Conservation (phyloP, 2,888 invertebrate genomes). For the Drosophila setosimentum region DNA sequence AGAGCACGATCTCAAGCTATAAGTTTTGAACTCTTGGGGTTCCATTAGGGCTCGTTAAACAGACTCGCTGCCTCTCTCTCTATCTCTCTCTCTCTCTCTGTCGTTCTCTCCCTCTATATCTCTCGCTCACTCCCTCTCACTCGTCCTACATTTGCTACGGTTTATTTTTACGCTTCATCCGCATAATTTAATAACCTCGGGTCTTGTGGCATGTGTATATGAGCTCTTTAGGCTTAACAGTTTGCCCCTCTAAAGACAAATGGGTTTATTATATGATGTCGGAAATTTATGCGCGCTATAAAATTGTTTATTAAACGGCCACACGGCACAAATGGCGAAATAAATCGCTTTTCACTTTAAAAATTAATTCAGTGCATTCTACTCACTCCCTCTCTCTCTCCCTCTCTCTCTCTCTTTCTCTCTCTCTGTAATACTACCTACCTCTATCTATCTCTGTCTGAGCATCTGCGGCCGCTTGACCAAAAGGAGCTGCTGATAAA, state of each 20-base stretch:
- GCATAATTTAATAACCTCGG: constrained; percentile 73
- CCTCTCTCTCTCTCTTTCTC: not conserved
- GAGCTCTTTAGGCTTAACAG: constrained; percentile 46
- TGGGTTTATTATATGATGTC: constrained; percentile 78
- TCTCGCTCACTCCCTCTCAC: constrained; percentile 11
- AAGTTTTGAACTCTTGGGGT: constrained; percentile 25
- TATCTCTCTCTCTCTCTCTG: constrained; percentile 12
- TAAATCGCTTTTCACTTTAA: constrained; percentile 78
- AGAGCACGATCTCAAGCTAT: constrained; percentile 21
- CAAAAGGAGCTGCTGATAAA: constrained; percentile 72
- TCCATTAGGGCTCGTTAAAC: constrained; percentile 75
- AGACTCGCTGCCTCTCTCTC: constrained; percentile 22
- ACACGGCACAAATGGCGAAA: constrained; percentile 74
- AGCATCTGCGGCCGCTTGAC: constrained; percentile 21
- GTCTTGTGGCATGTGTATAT: constrained; percentile 47
- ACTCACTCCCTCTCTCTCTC: not conserved
- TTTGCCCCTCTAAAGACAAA: constrained; percentile 62
- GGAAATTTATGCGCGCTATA: constrained; percentile 77
- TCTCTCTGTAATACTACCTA: not conserved
- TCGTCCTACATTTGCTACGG: constrained; percentile 74
- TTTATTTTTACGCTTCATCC: constrained; percentile 77
- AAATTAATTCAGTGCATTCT: constrained; percentile 50
- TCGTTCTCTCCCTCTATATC: constrained; percentile 5
- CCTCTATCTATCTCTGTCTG: not conserved
- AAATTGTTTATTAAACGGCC: constrained; percentile 79